Base-by-base conservation (phyloP, 2,888 invertebrate species). In the Oscheius sp. region DNA sequence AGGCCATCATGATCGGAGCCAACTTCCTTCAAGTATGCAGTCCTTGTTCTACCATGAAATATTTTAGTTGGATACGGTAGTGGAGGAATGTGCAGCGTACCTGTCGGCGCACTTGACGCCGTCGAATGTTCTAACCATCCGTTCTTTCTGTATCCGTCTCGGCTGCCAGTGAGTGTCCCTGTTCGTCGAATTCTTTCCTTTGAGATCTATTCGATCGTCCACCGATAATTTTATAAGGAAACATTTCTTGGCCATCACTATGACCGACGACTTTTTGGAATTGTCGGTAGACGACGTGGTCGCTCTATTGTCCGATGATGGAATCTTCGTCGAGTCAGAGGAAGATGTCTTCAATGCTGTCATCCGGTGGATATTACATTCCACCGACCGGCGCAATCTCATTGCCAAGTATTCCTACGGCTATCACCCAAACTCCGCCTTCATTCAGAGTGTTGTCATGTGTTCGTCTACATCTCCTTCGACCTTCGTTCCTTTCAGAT, bases 261-360 rank as follows among this genome's bases (percentile, higher is more conserved):
- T 92, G 79, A 92, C 93, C 0, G 93, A 94, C 29, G 94, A 95
- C 88, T 95, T 93, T 89, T 89, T 93, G 23, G 90, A 91, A 13
- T 68, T 86, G 68, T 52, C 66, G 7, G 18, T 76, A 0, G 76
- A 76, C 1, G 74, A 80, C 12, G 71, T 76, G 1, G 27, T 76
- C 2, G 52, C 92, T 69, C 91, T 95, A 69, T 90, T 95, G 63
- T 91, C 91, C 25, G 91, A 93, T 74, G 94, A 94, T 89, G 93
- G 94, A 87, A 90, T 95, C 1, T 92, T 93, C 89, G 93, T 94
- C 1, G 91, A 91, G 74, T 91, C 91, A 46, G 94, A 94, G 88
- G 94, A 94, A 88, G 81, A 92, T 90, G 93, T 95, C 43, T 95
- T 94, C 90, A 93, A 94, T 89, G 93, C 94, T 1, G 93, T 93